Percentiles rank a stretch among this genome's conserved stretches.
Evolutionary conservation across 1,140 invertebrate species (phyloP).

Genomic region (Anoplophora glabripennis): DNA sequence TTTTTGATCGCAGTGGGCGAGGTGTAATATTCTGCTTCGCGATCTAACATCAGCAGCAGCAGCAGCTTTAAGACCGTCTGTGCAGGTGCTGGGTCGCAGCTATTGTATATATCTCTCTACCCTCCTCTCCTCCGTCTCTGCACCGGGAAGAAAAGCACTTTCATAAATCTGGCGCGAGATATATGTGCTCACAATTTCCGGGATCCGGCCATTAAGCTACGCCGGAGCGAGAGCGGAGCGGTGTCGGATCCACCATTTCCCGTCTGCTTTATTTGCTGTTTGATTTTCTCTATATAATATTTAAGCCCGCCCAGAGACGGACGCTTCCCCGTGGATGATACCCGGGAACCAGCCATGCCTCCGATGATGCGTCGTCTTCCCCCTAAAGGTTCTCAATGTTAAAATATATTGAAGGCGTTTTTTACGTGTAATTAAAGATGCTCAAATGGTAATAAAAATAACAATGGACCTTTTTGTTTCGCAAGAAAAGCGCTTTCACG

Average conservation of each 20-base stretch:
- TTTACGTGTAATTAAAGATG: no score
- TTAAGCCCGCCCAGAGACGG: constrained; percentile 9
- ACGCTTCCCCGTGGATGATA: not conserved
- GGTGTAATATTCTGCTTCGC: constrained; percentile 10
- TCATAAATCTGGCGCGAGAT: constrained; percentile 83
- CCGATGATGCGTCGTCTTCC: no score
- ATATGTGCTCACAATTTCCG: constrained; percentile 84
- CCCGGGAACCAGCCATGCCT: no score
- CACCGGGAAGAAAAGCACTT: constrained; percentile 60
- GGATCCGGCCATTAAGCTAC: constrained; percentile 78
- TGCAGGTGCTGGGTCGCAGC: constrained; percentile 27
- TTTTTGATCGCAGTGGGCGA: not conserved
- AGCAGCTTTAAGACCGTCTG: constrained; percentile 21
- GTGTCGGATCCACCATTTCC: constrained; percentile 41
- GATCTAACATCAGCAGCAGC: no score
- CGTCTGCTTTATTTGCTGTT: constrained; percentile 45
- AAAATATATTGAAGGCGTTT: no score
- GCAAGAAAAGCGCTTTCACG: no score
- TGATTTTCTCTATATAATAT: constrained; percentile 44
- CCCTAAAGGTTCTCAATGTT: no score
- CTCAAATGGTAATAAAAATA: no score
- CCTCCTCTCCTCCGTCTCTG: not conserved
- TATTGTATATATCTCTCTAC: constrained; percentile 29
- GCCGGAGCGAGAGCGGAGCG: constrained; percentile 39
- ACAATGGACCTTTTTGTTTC: no score